Percentiles rank a stretch among this genome's conserved stretches.
Evolutionary conservation across 2,888 invertebrate species (phyloP).

Genomic region (Andricus curvator): DNA sequence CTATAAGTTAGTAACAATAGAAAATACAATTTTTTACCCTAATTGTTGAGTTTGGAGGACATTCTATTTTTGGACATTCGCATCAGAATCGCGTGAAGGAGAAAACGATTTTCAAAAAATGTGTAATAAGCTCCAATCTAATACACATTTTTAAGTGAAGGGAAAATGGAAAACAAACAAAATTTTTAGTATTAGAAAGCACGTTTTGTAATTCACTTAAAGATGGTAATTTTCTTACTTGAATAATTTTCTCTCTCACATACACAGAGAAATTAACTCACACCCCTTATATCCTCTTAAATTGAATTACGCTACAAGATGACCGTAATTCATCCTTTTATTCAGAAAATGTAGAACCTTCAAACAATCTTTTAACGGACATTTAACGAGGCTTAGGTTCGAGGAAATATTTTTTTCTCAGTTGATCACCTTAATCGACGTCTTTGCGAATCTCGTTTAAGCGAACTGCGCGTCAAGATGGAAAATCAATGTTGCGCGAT

Average conservation of each 20-base stretch:
- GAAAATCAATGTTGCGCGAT: slow-evolving; percentile 65
- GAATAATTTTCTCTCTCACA: neutral
- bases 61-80: too few relatives aligned
- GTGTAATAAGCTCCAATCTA: too few relatives aligned
- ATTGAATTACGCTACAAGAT: neutral
- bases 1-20: too few relatives aligned
- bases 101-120: too few relatives aligned
- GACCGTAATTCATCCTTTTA: slow-evolving; percentile 13
- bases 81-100: too few relatives aligned
- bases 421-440: slow-evolving; percentile 31
- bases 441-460: slow-evolving; percentile 37
- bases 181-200: neutral
- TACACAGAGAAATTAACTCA: neutral
- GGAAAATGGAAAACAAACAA: neutral
- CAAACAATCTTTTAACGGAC: slow-evolving; percentile 25
- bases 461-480: slow-evolving; percentile 58
- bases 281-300: neutral
- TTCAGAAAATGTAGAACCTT: slow-evolving; percentile 15
- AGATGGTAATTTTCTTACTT: neutral
- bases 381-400: slow-evolving; percentile 7
- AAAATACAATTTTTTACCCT: too few relatives aligned
- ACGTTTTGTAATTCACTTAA: neutral
- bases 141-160: too few relatives aligned
- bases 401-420: slow-evolving; percentile 12
- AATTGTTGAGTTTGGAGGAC: too few relatives aligned